Evolutionary conservation across 2,113 vertebrate species (phyloP).

Genomic region (Chaetura pelagica): DNA sequence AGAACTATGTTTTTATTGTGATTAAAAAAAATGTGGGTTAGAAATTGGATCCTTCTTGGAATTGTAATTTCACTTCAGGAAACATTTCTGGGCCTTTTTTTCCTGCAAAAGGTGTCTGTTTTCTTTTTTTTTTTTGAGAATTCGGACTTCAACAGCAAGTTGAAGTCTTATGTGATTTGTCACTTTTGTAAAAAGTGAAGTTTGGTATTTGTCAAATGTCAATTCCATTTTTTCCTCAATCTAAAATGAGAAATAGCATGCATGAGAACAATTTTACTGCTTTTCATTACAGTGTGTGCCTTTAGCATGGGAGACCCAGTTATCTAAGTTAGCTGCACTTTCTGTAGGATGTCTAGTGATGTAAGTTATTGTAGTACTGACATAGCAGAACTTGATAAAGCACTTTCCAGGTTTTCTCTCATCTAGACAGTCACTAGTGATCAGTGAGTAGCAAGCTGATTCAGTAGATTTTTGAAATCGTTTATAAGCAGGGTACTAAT

Average conservation of each 20-base stretch:
- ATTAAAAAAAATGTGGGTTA: background rate
- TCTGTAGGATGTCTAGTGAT: background rate
- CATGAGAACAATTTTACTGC: background rate
- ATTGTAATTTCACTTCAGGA: background rate
- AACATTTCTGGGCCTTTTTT: background rate
- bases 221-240: background rate
- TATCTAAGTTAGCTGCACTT: background rate
- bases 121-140: background rate
- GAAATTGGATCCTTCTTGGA: background rate
- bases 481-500: background rate
- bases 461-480: background rate
- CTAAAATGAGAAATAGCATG: background rate
- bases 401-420: background rate
- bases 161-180: background rate
- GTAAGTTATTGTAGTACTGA: background rate
- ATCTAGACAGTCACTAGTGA: background rate
- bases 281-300: background rate
- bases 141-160: background rate
- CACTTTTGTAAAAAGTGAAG: background rate
- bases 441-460: background rate
- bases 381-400: background rate
- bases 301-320: background rate
- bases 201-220: background rate
- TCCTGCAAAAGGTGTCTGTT: background rate
- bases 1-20: accelerated